Base-by-base conservation (phyloP, 2,797 vertebrate genomes). In the Paedocypris micromegethes region DNA sequence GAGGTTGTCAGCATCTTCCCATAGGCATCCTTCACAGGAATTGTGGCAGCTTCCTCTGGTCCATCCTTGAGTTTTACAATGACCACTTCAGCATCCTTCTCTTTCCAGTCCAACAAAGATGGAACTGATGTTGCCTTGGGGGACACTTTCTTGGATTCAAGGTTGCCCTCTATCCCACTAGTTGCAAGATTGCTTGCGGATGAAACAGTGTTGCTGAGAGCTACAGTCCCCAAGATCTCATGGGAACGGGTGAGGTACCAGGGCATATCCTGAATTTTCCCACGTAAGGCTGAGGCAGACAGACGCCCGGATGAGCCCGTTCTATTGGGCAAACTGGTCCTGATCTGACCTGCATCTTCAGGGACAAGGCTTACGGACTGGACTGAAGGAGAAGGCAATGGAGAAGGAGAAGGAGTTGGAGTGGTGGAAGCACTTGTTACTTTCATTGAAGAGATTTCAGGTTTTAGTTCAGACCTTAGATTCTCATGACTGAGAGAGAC, bases 241-340 rank as follows among this genome's bases (percentile, higher is more conserved):
- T 91, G 90, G 55, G 90, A 90, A 52, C 89, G 85, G 38, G 90
- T 91, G 85, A 92, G 90, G 79, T 91, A 91, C 89, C 88, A 91
- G n/a, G 90, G 90, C 63, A 92, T 81, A 74, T 88, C 86, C 78
- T 91, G 90, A 68, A 92, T 91, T 79, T 85, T 88, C 8, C 88
- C 88, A 75, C 89, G 85, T 39, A 92, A 74, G 38, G 87, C 88
- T 45, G 89, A 88, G 5, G 88, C 90, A 66, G 91, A 87, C 39
- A 92, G 81, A 72, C 82, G 85, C 46, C 86, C 88, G 53, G 88
- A 83, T 0, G 83, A 83, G 7, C 81, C 81, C 23, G 75, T 81
- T 77, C 88, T 83, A 41, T 79, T 77, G 3, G 83, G 83, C 38
- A 81, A 66, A n/a, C 83, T 86, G 23, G 82, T 88, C 56, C 84